phyloP scores from a whole-genome alignment of 2,888 invertebrate species.

The Pristionchus arcanus region DNA sequence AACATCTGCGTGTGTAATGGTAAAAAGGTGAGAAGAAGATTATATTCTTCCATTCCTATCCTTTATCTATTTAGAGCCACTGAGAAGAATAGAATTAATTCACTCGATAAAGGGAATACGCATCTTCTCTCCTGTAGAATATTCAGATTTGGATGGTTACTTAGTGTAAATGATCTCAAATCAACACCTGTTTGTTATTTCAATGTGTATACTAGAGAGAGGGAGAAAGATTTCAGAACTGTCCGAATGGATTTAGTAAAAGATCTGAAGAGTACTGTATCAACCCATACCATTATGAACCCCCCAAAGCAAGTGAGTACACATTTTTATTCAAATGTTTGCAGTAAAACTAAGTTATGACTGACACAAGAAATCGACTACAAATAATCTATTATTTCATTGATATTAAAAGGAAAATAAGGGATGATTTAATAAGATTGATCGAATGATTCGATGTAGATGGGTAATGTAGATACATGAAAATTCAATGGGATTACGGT shows the following conservation, averaged over 20 bases:
- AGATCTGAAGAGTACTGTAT: conserved; percentile 22
- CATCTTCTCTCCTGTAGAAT: conserved; percentile 43
- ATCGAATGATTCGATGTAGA: too few species aligned
- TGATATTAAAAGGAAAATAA: too few species aligned
- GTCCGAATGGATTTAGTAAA: background rate
- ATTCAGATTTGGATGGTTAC: conserved; percentile 50
- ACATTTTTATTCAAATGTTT: background rate
- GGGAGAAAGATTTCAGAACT: conserved; percentile 22
- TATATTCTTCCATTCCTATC: background rate
- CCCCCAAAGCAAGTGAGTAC: conserved; percentile 36
- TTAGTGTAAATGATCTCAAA: conserved; percentile 29
- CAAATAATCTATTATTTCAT: too few species aligned
- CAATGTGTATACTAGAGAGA: background rate
- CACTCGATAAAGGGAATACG: conserved; percentile 21
- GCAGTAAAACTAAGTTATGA: too few species aligned
- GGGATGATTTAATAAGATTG: too few species aligned
- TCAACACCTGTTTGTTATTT: background rate
- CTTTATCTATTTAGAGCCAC: background rate
- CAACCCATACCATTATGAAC: conserved; percentile 49
- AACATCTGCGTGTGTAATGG: background rate
- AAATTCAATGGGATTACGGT: too few species aligned
- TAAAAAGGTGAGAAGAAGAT: background rate
- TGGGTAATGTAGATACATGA: too few species aligned
- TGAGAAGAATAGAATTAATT: background rate
- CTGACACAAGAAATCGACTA: too few species aligned